Conservation (phyloP, 2,797 vertebrate species). For the Hoplostethus atlanticus region DNA sequence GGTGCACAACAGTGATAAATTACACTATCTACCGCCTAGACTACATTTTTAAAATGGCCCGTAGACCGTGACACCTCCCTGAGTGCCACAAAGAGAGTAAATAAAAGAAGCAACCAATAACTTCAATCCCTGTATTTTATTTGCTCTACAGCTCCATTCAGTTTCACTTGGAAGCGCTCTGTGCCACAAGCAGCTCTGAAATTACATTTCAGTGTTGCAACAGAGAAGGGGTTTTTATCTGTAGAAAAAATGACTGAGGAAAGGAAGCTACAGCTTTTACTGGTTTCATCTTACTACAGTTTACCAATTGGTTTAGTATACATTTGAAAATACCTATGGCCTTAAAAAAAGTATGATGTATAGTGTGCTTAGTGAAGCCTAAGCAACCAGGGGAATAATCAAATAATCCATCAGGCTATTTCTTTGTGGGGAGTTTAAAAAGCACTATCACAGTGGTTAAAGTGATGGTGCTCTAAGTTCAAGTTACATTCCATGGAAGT, state of each 20-base stretch:
- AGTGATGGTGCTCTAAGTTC: slow-evolving; percentile 67
- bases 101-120: slow-evolving; percentile 40
- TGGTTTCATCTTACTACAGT: slow-evolving; percentile 7
- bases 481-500: slow-evolving; percentile 72
- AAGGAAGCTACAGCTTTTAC: slow-evolving; percentile 28
- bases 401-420: slow-evolving; percentile 11
- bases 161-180: slow-evolving; percentile 49
- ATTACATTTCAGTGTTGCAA: slow-evolving; percentile 43
- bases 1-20: no score
- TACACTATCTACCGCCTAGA: no score
- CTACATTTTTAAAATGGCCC: no score
- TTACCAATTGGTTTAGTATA: background rate
- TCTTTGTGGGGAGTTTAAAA: slow-evolving; percentile 45
- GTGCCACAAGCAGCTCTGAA: slow-evolving; percentile 60
- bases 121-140: slow-evolving; percentile 63
- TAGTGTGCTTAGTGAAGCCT: slow-evolving; percentile 29
- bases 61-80: background rate
- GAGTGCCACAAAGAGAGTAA: slow-evolving; percentile 1
- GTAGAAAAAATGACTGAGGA: slow-evolving; percentile 26
- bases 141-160: slow-evolving; percentile 57
- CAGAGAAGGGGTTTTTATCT: slow-evolving; percentile 25
- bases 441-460: slow-evolving; percentile 35
- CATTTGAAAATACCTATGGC: slow-evolving; percentile 13
- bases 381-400: slow-evolving; percentile 19
- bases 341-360: background rate